Conservation (phyloP, 2,888 invertebrate species). For the Drosophila hamatofila region DNA sequence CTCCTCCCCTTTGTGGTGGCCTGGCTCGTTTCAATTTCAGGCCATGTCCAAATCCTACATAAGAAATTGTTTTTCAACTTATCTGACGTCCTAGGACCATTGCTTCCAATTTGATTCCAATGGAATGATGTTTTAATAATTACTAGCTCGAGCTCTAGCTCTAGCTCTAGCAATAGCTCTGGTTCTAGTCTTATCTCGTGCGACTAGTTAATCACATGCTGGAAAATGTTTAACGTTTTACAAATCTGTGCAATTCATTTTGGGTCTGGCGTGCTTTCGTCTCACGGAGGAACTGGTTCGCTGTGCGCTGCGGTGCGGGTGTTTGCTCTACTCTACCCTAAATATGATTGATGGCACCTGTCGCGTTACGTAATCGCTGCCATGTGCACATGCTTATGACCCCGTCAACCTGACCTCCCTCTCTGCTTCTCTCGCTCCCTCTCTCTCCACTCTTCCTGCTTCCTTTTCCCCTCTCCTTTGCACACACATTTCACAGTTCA, state of each 20-base stretch:
- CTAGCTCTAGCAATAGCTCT: not conserved
- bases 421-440: not conserved
- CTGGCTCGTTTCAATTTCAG: constrained; percentile 71
- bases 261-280: constrained; percentile 8
- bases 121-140: constrained; percentile 37
- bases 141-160: constrained; percentile 13
- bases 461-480: not conserved
- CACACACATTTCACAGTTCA: constrained; percentile 50
- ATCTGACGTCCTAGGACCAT: constrained; percentile 44
- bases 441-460: not conserved
- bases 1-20: not conserved
- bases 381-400: constrained; percentile 62
- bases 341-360: constrained; percentile 79
- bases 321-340: constrained; percentile 43
- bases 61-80: constrained; percentile 76
- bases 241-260: constrained; percentile 69
- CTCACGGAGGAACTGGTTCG: constrained; percentile 4
- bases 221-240: constrained; percentile 56
- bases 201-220: constrained; percentile 62
- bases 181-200: constrained; percentile 6
- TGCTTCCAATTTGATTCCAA: constrained; percentile 30
- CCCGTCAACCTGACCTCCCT: constrained; percentile 36
- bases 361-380: constrained; percentile 79
- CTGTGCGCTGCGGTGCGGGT: constrained; percentile 9
- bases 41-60: constrained; percentile 69